phyloP scores from a whole-genome alignment of 2,797 vertebrate species.

The Discoglossus pictus region DNA sequence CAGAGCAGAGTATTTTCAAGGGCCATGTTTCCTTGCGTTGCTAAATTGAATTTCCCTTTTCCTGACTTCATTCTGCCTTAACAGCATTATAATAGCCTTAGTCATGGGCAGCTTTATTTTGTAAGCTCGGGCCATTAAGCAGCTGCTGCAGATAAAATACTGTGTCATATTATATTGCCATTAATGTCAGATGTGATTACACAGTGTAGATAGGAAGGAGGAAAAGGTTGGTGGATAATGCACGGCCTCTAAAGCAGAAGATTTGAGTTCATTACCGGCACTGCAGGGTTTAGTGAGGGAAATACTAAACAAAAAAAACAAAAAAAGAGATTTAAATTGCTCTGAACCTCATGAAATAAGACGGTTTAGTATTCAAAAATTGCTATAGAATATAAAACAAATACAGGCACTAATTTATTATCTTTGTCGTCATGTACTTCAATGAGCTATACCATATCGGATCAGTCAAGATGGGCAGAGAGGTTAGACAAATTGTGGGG shows the following conservation, averaged over 20 bases:
- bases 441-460: too few species aligned
- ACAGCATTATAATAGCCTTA: conserved; percentile 47
- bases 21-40: conserved; percentile 40
- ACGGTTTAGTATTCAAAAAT: conserved; percentile 29
- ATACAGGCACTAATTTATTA: too few species aligned
- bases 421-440: too few species aligned
- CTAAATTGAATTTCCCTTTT: conserved; percentile 47
- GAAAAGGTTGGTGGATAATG: conserved; percentile 33
- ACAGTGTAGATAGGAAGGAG: conserved; percentile 32
- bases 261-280: conserved; percentile 43
- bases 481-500: too few species aligned
- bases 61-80: conserved; percentile 27
- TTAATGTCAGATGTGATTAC: conserved; percentile 44
- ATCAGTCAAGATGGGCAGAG: too few species aligned
- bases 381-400: too few species aligned
- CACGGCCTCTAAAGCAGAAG: conserved; percentile 27
- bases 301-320: too few species aligned
- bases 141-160: conserved; percentile 54
- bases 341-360: conserved; percentile 30
- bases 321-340: conserved; percentile 36
- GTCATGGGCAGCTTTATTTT: conserved; percentile 45
- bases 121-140: conserved; percentile 49
- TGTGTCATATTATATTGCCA: conserved; percentile 18
- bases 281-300: conserved; percentile 36
- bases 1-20: neutral